A percentile compares a stretch with the other conserved stretches of the same genome.
Conservation (phyloP, 2,797 vertebrate genomes). For the Hypotaenidia okinawae region DNA sequence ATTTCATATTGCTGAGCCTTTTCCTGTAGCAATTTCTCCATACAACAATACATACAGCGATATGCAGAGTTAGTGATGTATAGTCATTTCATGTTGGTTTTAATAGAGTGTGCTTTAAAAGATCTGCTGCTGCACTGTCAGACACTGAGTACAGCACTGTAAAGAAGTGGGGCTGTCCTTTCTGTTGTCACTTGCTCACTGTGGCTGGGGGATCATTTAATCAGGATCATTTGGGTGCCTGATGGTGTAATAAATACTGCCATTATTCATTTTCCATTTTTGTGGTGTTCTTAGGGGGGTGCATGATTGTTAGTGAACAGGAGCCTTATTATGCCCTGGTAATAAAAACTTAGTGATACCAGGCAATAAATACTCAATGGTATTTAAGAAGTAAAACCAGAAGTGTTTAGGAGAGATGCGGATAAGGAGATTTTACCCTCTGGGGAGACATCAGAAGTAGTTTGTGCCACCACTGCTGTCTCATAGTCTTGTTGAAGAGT, state of each 20-base stretch:
- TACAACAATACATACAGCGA: neutral
- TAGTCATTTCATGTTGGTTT: neutral
- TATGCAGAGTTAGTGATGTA: neutral
- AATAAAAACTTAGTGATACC: neutral
- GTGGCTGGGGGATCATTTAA: accelerated
- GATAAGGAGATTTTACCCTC: neutral
- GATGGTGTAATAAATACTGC: neutral
- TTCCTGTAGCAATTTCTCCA: neutral
- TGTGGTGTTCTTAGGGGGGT: neutral
- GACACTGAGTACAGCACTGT: neutral
- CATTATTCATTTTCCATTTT: neutral
- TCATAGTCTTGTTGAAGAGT: neutral
- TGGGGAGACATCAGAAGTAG: neutral
- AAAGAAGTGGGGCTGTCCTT: neutral
- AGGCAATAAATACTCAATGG: neutral
- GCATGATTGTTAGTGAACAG: neutral
- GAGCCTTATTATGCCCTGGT: neutral
- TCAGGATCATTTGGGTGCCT: neutral
- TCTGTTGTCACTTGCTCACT: neutral
- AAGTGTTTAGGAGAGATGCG: neutral
- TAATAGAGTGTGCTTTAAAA: neutral
- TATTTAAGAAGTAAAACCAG: neutral
- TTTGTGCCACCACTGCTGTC: neutral
- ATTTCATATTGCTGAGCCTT: neutral
- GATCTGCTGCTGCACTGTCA: neutral